Evolutionary conservation across 2,797 vertebrate species (phyloP), one percentile per base, ranked within the genome.

Genomic region (Betta splendens): DNA sequence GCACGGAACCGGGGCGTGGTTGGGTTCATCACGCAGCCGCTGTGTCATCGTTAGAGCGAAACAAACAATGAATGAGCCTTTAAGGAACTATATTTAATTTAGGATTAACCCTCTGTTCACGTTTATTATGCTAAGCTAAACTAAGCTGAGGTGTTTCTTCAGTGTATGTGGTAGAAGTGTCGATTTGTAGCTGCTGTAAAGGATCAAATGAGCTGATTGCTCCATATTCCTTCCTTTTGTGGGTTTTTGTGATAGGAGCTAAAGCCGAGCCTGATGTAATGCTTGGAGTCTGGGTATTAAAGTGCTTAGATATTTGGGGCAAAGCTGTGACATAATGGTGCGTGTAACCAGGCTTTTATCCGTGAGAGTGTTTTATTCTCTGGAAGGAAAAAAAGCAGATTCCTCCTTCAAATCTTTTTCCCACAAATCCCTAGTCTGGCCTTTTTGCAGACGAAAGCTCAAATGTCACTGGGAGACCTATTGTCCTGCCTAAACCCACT

Each of bases 401-500:
- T 75, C 45, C 64, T 70, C 23, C 5, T 9, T 39, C 38, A 23
- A 73, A 17, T 62, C n/a, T 74, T 45, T 61, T 44, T 35, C 28
- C 39, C 61, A 68, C 68, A 71, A 65, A 70, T 46, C 71, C 29
- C n/a, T 7, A 54, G 46, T 60, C 22, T 42, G 50, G 37, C 49
- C 35, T 49, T 64, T 51, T 70, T 3, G 5, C 49, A 48, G 45
- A 66, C 40, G 15, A 75, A 51, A 59, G 68, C 81, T 80, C 68
- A 70, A 56, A 77, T 75, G 69, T 82, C 81, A 73, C 68, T 55
- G 37, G 69, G 64, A 51, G 58, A 60, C 28, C 73, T 11, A 79
- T 87, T 87, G 83, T 86, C 63, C 71, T 71, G 56, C 70, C 77
- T 64, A 31, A 72, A 53, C 65, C 48, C 40, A 36, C 67, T 75